Evolutionary conservation across 2,113 vertebrate genomes (phyloP), one percentile per base, ranked within the genome.

Genomic region (Casuarius casuarius): DNA sequence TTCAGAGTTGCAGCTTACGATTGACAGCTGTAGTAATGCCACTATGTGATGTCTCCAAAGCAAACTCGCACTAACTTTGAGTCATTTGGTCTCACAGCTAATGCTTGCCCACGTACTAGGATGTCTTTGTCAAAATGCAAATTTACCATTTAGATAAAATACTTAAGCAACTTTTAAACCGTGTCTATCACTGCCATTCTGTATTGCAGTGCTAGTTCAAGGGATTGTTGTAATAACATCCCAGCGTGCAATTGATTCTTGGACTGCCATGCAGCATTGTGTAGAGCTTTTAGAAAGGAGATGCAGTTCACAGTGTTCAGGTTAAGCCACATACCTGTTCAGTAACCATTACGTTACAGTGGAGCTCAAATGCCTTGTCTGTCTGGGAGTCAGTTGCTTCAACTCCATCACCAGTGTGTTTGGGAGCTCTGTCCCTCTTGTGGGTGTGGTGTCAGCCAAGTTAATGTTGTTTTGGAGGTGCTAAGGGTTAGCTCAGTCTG

Each of bases 301-400:
- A 5, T 4, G 31, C 22, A 40, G 44, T 62, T 74, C 38, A 38
- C 12, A 7, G 15, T 59, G 31, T 31, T 5, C 23, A 29, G 68
- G 12, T 9, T 13, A 54, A 26, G 26, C 10, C 22, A 3, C 0
- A 7, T 59, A 22, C 29, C 18, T 4, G 0, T 20, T 35, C 28
- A 38, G 3, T 65, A 51, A 3, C 1, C 5, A 0, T 13, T 17
- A 2, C 7, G 28, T 13, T 35, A 12, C 3, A 9, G 56, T 33
- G 29, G 28, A 79, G 61, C 62, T 87, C 25, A 1, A n/a, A 20
- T 3, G 29, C 7, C 0, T 10, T 4, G 44, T 61, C n/a, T 38
- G 25, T 12, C 33, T 54, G 49, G 19, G 33, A 26, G 35, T 51
- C 48, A 42, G 25, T 28, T 40, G 49, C 38, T 71, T 9, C 46